Evolutionary conservation across 2,888 invertebrate genomes (phyloP).

Genomic region (Tinea semifulvella): DNA sequence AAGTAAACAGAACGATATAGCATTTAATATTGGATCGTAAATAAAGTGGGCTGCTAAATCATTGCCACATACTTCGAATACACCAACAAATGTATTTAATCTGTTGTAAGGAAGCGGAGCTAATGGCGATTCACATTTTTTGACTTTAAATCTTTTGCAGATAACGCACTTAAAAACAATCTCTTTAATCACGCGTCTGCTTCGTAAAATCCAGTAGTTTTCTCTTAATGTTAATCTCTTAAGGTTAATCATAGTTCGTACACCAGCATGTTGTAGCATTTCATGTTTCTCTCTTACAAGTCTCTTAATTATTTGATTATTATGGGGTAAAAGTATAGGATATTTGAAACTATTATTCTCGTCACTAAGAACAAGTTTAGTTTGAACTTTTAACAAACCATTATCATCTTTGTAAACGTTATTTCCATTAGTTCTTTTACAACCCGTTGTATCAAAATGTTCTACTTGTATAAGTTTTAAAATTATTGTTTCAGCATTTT

Average conservation of each 20-base stretch:
- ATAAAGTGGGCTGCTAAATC: background rate
- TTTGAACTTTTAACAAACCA: conserved; percentile 3
- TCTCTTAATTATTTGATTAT: background rate
- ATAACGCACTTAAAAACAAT: background rate
- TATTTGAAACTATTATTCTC: conserved; percentile 4
- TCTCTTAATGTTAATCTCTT: no score
- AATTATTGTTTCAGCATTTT: background rate
- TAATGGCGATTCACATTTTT: conserved; percentile 3
- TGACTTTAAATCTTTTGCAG: conserved; percentile 2
- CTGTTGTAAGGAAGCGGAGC: conserved; percentile 2
- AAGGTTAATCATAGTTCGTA: conserved; percentile 1
- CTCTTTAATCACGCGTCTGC: background rate
- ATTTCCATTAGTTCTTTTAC: background rate
- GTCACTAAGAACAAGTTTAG: background rate
- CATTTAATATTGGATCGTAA: background rate
- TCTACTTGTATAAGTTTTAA: conserved; percentile 1
- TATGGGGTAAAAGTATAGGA: conserved; percentile 3
- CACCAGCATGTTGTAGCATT: background rate
- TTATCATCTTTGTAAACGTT: no score
- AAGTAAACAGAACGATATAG: conserved; percentile 2
- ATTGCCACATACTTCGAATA: background rate
- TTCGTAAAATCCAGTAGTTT: no score
- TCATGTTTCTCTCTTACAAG: conserved; percentile 5
- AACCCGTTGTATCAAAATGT: background rate
- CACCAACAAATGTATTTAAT: background rate